Base-by-base conservation (phyloP, 2,888 invertebrate species). In the Nomada ferruginata region DNA sequence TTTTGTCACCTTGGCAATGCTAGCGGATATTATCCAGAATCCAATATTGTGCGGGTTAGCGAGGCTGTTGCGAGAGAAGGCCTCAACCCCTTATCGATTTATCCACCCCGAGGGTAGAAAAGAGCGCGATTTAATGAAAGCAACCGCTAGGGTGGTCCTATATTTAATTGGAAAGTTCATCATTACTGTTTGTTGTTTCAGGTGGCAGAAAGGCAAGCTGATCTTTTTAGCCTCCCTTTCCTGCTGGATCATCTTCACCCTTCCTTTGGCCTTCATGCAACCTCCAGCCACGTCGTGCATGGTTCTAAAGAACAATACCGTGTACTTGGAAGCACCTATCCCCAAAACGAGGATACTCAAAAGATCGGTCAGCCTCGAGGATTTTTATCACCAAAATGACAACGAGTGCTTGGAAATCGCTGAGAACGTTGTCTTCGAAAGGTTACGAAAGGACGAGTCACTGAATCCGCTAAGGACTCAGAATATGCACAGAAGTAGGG, bases 231-330 rank as follows among this genome's bases (percentile, higher is more conserved):
- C 97, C 66, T 98, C 99, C 0, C 94, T 99, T 70, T 96, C 97
- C 61, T 98, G 98, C 79, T 99, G 99, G 98, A 97, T 99, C 81
- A 96, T 99, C 79, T 99, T 99, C 95, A 99, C 99, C 60, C 95
- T 99, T 89, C 98, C 99, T 0, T 94, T 99, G 90, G 98, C 98
- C 82, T 98, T 99, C 94, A 98, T 99, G 88, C 98, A 98, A 92
- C 99, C 99, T 0, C 97, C 97, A 57, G 97, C 98, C 1, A 97
- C 98, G 72, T 96, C 97, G n/a, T 99, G 99, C 94, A 96, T 98
- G 92, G 91, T 94, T 5, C 91, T 92, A 11, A 94, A 94, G 76
- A 97, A 97, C 91, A 94, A 95, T 80, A 96, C 97, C 1, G 95
- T 95, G 91, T 94, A 95, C 81, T 94, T 97, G 70, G 95, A 95